phyloP scores from a whole-genome alignment of 2,797 vertebrate genomes.

The Galaxias olidus region DNA sequence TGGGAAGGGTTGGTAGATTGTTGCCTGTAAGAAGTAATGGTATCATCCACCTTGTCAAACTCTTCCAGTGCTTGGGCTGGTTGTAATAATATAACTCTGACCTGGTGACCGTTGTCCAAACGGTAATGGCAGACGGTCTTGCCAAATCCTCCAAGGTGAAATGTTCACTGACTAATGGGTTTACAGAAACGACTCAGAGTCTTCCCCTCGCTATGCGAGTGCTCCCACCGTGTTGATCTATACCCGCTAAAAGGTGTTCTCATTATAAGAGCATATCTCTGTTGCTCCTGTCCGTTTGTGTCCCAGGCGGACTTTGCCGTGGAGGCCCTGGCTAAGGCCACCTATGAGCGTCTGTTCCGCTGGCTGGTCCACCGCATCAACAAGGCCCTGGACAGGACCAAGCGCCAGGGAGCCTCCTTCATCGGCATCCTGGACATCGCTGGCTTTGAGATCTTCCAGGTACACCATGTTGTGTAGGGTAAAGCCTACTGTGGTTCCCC shows the following conservation, averaged over 20 bases:
- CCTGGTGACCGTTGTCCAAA: conserved; percentile 10
- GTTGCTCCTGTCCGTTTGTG: no score
- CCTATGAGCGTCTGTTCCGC: conserved; percentile 95
- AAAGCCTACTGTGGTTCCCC: no score
- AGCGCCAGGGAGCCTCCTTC: conserved; percentile 97
- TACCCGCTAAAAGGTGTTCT: not conserved
- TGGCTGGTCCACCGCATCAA: conserved; percentile 98
- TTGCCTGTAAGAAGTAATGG: conserved; percentile 8
- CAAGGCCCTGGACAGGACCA: conserved; percentile 96
- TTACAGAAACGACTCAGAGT: not conserved
- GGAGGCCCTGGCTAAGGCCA: conserved; percentile 95
- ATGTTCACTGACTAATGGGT: not conserved
- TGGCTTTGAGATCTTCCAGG: conserved; percentile 98
- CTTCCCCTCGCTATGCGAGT: no score
- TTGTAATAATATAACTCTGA: conserved; percentile 12
- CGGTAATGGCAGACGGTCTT: conserved; percentile 1
- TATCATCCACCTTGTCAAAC: not conserved
- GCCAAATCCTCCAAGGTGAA: conserved; percentile 1
- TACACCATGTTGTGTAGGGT: conserved; percentile 48
- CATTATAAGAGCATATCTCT: not conserved
- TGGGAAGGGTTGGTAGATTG: not conserved
- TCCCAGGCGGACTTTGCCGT: conserved; percentile 95
- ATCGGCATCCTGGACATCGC: conserved; percentile 98
- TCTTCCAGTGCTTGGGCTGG: not conserved
- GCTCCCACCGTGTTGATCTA: not conserved